A percentile compares a stretch with the other conserved stretches of the same genome.
phyloP scores from a whole-genome alignment of 2,888 invertebrate species.

The Eupithecia subumbrata region DNA sequence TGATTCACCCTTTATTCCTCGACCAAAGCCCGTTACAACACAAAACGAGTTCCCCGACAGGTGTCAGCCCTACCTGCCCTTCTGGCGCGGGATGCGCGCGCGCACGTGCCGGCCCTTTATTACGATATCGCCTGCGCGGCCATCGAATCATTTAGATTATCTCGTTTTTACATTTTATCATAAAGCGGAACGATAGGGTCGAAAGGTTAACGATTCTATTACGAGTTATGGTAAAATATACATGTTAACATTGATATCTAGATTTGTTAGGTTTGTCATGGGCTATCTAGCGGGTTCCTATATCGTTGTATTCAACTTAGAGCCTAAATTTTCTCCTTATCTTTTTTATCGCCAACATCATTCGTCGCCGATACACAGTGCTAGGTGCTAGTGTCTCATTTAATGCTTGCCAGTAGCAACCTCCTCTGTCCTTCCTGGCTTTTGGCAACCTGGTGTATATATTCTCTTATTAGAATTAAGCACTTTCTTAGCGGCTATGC shows the following conservation, averaged over 20 bases:
- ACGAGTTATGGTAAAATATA: not conserved
- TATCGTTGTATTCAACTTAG: not conserved
- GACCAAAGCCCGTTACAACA: not conserved
- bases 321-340: not conserved
- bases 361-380: too few relatives aligned
- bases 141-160: slow-evolving; percentile 41
- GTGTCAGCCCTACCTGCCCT: slow-evolving; percentile 37
- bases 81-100: slow-evolving; percentile 57
- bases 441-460: not conserved
- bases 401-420: not conserved
- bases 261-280: not conserved
- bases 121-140: slow-evolving; percentile 39
- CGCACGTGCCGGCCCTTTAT: slow-evolving; percentile 46
- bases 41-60: slow-evolving; percentile 11
- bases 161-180: slow-evolving; percentile 22
- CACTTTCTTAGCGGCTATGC: not conserved
- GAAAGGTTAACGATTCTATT: slow-evolving; percentile 14
- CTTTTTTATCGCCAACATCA: too few relatives aligned
- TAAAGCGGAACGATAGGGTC: slow-evolving; percentile 17
- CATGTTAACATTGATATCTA: not conserved
- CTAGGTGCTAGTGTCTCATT: too few relatives aligned
- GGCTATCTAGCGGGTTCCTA: not conserved
- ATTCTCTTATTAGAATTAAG: not conserved
- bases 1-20: not conserved
- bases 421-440: not conserved